phyloP scores from a whole-genome alignment of 2,113 vertebrate genomes.

The Sinocyclocheilus grahami region DNA sequence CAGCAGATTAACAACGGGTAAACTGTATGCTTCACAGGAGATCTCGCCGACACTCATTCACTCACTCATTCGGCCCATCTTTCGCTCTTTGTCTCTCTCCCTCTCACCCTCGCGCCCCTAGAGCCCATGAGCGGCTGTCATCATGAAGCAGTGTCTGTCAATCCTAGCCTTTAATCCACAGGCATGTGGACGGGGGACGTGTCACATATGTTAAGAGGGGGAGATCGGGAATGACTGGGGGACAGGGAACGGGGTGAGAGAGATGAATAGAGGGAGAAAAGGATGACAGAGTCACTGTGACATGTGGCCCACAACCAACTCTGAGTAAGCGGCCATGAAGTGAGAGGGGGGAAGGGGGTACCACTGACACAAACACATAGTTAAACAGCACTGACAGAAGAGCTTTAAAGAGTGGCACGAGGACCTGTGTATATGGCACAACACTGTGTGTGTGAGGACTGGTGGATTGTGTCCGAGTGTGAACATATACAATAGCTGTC shows the following conservation, averaged over 20 bases:
- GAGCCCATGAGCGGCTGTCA: slow-evolving; percentile 81
- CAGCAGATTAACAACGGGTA: slow-evolving; percentile 72
- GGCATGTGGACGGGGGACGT: slow-evolving; percentile 88
- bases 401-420: slow-evolving; percentile 37
- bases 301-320: slow-evolving; percentile 48
- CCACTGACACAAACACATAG: background rate
- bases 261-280: slow-evolving; percentile 79
- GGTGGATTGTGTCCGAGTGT: background rate
- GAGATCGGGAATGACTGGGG: slow-evolving; percentile 83
- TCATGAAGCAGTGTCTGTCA: slow-evolving; percentile 80
- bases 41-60: slow-evolving; percentile 42
- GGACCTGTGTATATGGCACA: slow-evolving; percentile 36
- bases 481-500: too few relatives aligned
- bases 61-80: slow-evolving; percentile 34
- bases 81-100: slow-evolving; percentile 6
- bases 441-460: background rate
- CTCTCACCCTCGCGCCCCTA: slow-evolving; percentile 48
- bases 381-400: slow-evolving; percentile 47
- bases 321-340: slow-evolving; percentile 39
- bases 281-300: slow-evolving; percentile 63
- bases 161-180: slow-evolving; percentile 89
- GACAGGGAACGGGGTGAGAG: slow-evolving; percentile 80
- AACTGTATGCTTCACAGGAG: slow-evolving; percentile 40
- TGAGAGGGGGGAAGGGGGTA: slow-evolving; percentile 27
- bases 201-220: slow-evolving; percentile 91